These are phyloP conservation scores for Nebria brevicollis DNA, from an alignment of 2,888 invertebrate species.

Conservation along the genomic window DNA sequence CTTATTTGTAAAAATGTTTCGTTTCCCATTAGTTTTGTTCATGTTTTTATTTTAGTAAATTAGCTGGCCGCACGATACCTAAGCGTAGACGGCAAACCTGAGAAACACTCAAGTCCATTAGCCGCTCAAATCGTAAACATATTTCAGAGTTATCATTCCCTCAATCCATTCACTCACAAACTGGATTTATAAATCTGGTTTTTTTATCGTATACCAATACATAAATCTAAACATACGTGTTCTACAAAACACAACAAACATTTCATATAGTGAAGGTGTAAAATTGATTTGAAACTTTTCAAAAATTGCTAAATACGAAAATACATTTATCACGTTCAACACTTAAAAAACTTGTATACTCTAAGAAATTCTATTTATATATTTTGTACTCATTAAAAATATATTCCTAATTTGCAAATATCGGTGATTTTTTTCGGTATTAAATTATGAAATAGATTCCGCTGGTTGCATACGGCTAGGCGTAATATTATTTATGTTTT, in stretches of 20 bases:
- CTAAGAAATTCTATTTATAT: too few relatives aligned
- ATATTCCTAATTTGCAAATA: too few relatives aligned
- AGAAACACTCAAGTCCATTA: not conserved
- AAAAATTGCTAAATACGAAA: too few relatives aligned
- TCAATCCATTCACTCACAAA: not conserved
- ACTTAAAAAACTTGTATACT: too few relatives aligned
- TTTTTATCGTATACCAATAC: not conserved
- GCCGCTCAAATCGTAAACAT: not conserved
- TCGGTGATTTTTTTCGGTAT: too few relatives aligned
- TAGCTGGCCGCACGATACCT: not conserved
- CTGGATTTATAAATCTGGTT: not conserved
- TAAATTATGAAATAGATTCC: too few relatives aligned
- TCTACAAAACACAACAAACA: not conserved
- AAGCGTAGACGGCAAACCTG: not conserved
- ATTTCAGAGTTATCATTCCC: not conserved
- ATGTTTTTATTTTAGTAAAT: not conserved
- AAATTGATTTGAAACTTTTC: too few relatives aligned
- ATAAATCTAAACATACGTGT: not conserved
- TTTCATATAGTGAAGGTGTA: not conserved
- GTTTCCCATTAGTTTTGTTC: not conserved
- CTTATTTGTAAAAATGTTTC: constrained; percentile 1
- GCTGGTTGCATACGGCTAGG: too few relatives aligned
- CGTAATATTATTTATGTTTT: too few relatives aligned
- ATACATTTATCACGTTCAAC: too few relatives aligned
- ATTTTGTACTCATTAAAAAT: too few relatives aligned